Conservation (phyloP, 2,797 vertebrate species). For the Harpagifer antarcticus region DNA sequence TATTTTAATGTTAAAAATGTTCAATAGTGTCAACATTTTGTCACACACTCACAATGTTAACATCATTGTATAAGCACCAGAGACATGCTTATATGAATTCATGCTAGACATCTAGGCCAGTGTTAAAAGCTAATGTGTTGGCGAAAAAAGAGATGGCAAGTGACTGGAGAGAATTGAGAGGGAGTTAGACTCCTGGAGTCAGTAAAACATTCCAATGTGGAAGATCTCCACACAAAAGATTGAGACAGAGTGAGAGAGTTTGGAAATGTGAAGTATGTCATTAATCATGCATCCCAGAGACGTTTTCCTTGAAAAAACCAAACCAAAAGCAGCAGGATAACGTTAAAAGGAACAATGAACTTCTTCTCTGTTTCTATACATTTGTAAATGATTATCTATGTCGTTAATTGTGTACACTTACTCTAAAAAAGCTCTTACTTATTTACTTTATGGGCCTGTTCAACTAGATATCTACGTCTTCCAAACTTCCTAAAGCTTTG, state of each 20-base stretch:
- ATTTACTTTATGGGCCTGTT: neutral
- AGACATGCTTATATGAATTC: conserved; percentile 3
- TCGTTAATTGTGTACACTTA: neutral
- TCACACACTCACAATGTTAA: conserved; percentile 17
- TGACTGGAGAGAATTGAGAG: conserved; percentile 36
- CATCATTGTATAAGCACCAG: conserved; percentile 8
- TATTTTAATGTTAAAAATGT: conserved; percentile 13
- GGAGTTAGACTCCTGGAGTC: conserved; percentile 46
- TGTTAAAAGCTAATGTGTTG: conserved; percentile 33
- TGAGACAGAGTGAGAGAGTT: conserved; percentile 43
- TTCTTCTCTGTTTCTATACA: no score
- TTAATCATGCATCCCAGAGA: conserved; percentile 51
- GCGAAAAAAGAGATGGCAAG: conserved; percentile 32
- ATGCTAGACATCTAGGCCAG: neutral
- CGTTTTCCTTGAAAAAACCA: conserved; percentile 23
- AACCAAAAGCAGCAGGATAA: conserved; percentile 29
- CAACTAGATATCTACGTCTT: neutral
- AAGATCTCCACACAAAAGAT: conserved; percentile 44
- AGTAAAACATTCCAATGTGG: conserved; percentile 42
- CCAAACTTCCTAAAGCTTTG: neutral
- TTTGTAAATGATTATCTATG: neutral
- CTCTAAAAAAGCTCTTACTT: neutral
- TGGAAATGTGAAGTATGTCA: conserved; percentile 51
- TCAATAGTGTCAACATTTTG: conserved; percentile 16
- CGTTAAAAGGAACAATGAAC: neutral